Percentiles rank a stretch among this genome's conserved stretches.
phyloP scores from a whole-genome alignment of 2,888 invertebrate genomes.

The Antheraea yamamai region DNA sequence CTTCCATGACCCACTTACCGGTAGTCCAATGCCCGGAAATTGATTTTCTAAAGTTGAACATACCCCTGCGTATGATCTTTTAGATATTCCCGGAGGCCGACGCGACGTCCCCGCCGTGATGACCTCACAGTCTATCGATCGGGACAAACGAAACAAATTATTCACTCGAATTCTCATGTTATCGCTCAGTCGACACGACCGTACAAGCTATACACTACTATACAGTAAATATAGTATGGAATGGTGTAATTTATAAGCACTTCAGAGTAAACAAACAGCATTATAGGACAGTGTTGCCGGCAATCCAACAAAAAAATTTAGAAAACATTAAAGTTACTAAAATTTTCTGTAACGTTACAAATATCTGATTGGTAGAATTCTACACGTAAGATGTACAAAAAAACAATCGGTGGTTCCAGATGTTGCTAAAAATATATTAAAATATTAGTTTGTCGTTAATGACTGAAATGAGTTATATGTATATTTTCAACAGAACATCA shows the following conservation, averaged over 20 bases:
- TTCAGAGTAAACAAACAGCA: background rate
- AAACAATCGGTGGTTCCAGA: too few relatives aligned
- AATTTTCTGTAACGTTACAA: background rate
- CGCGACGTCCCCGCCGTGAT: background rate
- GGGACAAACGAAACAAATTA: constrained; percentile 27
- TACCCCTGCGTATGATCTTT: constrained; percentile 27
- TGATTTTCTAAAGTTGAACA: constrained; percentile 14
- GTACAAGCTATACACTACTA: background rate
- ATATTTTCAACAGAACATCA: too few relatives aligned
- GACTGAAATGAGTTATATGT: too few relatives aligned
- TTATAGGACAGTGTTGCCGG: background rate
- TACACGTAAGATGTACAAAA: too few relatives aligned
- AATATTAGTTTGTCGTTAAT: too few relatives aligned
- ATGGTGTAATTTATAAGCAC: background rate
- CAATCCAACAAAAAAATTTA: background rate
- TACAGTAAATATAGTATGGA: background rate
- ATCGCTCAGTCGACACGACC: constrained; percentile 2
- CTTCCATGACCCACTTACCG: constrained; percentile 5
- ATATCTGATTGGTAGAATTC: too few relatives aligned
- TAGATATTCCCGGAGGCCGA: background rate
- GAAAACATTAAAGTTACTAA: too few relatives aligned
- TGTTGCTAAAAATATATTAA: too few relatives aligned
- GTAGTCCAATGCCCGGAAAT: background rate
- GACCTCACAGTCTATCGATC: constrained; percentile 15
- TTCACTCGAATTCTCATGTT: constrained; percentile 27